Conservation (phyloP, 2,888 invertebrate genomes). For the Pammene aurita region DNA sequence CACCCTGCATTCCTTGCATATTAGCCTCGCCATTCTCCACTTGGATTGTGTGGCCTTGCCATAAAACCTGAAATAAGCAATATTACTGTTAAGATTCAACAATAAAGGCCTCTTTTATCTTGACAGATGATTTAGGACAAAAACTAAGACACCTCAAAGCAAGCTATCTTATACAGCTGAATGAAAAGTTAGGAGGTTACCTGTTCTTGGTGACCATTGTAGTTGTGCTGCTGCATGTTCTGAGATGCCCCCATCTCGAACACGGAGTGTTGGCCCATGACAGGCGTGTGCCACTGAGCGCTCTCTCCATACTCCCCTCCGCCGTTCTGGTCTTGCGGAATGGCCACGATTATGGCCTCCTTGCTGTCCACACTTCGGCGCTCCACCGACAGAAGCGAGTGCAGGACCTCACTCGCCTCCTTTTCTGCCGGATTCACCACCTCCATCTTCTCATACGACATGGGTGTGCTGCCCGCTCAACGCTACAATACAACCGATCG, state of each 20-base stretch:
- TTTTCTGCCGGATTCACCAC: conserved; percentile 87
- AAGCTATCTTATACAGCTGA: too few relatives aligned
- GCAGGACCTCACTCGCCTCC: conserved; percentile 88
- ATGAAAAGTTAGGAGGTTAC: conserved; percentile 49
- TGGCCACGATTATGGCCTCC: conserved; percentile 79
- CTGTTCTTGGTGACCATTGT: conserved; percentile 80
- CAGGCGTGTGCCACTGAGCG: conserved; percentile 86
- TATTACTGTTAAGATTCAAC: not conserved
- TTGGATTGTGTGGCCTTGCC: conserved; percentile 87
- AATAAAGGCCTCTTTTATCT: too few relatives aligned
- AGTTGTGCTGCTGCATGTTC: conserved; percentile 75
- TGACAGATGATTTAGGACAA: too few relatives aligned
- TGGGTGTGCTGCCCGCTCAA: conserved; percentile 60
- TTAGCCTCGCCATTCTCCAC: conserved; percentile 80
- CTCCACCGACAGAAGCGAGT: conserved; percentile 86
- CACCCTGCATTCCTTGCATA: conserved; percentile 65
- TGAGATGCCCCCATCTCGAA: conserved; percentile 73
- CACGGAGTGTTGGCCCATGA: conserved; percentile 81
- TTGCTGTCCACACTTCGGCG: conserved; percentile 85
- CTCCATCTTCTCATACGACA: conserved; percentile 84
- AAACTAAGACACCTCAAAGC: too few relatives aligned
- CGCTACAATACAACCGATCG: conserved; percentile 71
- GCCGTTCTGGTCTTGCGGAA: conserved; percentile 74
- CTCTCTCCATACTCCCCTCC: conserved; percentile 79
- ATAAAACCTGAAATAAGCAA: conserved; percentile 80